A percentile compares a stretch with the other conserved stretches of the same genome.
These are phyloP conservation scores for Gryon sp. DNA, from an alignment of 1,140 invertebrate species.

Conservation along the genomic window DNA sequence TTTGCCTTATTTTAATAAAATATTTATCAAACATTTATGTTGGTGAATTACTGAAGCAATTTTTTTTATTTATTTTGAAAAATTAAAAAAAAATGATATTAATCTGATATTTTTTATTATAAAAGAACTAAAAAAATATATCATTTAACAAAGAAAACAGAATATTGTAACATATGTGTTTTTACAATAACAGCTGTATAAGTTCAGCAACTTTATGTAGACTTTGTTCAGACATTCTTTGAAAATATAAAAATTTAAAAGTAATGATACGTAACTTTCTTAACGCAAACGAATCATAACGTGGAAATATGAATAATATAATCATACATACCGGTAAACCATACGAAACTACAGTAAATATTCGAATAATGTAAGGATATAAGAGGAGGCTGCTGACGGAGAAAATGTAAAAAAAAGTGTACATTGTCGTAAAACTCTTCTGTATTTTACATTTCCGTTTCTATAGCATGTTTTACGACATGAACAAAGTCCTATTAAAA, in stretches of 20 bases:
- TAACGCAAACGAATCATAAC: conserved; percentile 32
- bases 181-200: too few relatives aligned
- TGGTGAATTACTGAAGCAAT: too few relatives aligned
- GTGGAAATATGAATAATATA: conserved; percentile 30
- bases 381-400: conserved; percentile 43
- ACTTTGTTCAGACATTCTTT: too few relatives aligned
- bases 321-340: conserved; percentile 12
- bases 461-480: conserved; percentile 19
- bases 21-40: too few relatives aligned
- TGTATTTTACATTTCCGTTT: conserved; percentile 45
- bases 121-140: too few relatives aligned
- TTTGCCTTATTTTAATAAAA: too few relatives aligned
- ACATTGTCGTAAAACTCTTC: conserved; percentile 35
- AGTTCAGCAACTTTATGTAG: too few relatives aligned
- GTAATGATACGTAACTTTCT: conserved; percentile 2
- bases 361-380: conserved; percentile 43
- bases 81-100: too few relatives aligned
- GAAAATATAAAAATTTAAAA: conserved; percentile 17
- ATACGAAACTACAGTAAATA: conserved; percentile 39
- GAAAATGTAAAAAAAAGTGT: conserved; percentile 51
- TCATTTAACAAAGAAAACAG: too few relatives aligned
- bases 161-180: too few relatives aligned
- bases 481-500: background rate
- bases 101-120: too few relatives aligned
- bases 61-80: too few relatives aligned